These are phyloP conservation scores for Limnothrissa miodon DNA, from an alignment of 2,113 vertebrate genomes.

Conservation along the genomic window DNA sequence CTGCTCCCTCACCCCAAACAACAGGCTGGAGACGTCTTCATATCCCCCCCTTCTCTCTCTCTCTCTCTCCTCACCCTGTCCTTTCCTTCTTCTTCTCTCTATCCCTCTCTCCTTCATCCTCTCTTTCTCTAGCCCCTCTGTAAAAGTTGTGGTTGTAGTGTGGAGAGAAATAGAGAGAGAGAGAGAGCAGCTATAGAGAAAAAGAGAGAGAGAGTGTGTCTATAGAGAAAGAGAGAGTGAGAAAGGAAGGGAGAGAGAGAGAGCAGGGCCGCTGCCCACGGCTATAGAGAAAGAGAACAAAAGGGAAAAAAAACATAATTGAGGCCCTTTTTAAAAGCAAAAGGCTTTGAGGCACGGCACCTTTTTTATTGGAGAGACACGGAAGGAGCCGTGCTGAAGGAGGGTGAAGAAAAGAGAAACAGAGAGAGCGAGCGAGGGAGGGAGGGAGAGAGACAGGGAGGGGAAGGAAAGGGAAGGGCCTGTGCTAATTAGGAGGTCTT, in stretches of 20 bases:
- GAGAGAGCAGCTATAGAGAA: no score
- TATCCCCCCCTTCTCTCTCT: conserved; percentile 14
- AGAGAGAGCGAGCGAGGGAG: background rate
- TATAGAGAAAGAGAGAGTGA: conserved; percentile 28
- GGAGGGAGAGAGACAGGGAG: conserved; percentile 33
- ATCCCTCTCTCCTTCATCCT: background rate
- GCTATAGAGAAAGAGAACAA: conserved; percentile 39
- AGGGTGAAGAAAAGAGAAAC: conserved; percentile 41
- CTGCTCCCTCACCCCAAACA: conserved; percentile 18
- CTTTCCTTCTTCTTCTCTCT: background rate
- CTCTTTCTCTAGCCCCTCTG: conserved; percentile 20
- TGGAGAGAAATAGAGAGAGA: conserved; percentile 33
- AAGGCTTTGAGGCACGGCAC: conserved; percentile 31
- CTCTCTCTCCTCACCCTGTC: background rate
- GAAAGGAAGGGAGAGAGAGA: conserved; percentile 33
- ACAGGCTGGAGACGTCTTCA: conserved; percentile 23
- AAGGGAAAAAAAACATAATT: conserved; percentile 49
- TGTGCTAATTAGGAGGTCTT: conserved; percentile 81
- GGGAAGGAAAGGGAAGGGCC: conserved; percentile 66
- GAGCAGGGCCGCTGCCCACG: conserved; percentile 1
- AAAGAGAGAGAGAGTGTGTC: conserved; percentile 29
- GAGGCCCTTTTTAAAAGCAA: conserved; percentile 38
- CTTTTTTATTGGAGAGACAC: conserved; percentile 51
- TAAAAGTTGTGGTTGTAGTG: conserved; percentile 41
- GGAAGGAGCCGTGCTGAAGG: conserved; percentile 14